Evolutionary conservation across 2,797 vertebrate genomes (phyloP).

Genomic region (Trichosurus vulpecula): DNA sequence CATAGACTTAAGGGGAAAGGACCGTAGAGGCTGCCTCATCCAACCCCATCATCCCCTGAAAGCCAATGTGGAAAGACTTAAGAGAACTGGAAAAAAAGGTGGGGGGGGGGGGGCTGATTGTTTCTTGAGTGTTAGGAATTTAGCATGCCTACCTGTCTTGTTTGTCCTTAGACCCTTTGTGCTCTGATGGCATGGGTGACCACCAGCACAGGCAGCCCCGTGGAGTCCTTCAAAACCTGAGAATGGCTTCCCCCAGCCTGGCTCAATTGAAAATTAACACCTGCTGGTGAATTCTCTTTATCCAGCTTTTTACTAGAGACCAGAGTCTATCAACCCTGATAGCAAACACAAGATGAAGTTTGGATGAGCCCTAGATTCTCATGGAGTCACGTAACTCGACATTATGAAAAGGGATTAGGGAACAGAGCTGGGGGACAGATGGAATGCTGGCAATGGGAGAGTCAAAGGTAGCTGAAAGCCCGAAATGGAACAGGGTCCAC

Average conservation of each 20-base stretch:
- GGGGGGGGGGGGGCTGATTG: background rate
- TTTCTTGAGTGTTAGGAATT: background rate
- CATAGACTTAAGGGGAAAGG: background rate
- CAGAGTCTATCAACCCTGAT: slow-evolving; percentile 69
- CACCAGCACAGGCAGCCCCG: too few relatives aligned
- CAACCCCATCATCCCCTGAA: background rate
- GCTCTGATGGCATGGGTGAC: background rate
- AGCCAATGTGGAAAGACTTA: background rate
- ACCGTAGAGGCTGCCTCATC: background rate
- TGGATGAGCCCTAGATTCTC: slow-evolving; percentile 79
- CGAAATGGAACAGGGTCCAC: slow-evolving; percentile 60
- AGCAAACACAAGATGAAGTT: slow-evolving; percentile 71
- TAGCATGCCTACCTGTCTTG: background rate
- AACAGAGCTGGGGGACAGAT: slow-evolving; percentile 90
- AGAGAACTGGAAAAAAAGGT: background rate
- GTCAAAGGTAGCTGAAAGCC: slow-evolving; percentile 84
- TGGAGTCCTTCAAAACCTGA: background rate
- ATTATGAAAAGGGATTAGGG: slow-evolving; percentile 83
- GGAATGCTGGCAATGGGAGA: slow-evolving; percentile 87
- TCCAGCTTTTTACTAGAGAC: slow-evolving; percentile 68
- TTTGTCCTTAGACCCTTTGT: background rate
- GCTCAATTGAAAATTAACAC: slow-evolving; percentile 72
- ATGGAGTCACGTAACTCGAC: slow-evolving; percentile 76
- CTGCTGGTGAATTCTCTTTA: slow-evolving; percentile 60
- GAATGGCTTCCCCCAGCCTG: background rate